Conservation (phyloP, 1,140 invertebrate genomes). For the Microplitis mediator region DNA sequence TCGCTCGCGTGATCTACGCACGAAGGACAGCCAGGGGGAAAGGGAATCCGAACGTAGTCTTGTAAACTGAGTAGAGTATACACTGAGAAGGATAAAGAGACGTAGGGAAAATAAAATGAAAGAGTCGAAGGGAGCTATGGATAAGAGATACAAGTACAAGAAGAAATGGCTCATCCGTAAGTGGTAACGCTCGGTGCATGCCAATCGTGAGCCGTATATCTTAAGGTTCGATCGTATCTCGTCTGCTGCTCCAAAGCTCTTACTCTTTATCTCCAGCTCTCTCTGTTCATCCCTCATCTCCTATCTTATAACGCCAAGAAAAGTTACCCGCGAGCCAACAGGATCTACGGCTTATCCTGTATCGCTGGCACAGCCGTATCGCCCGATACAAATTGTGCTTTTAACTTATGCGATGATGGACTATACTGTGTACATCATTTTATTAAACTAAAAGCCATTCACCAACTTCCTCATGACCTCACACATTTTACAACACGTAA, state of each 20-base stretch:
- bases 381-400: slow-evolving; percentile 44
- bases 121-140: neutral
- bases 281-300: neutral
- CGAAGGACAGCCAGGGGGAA: no score
- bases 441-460: slow-evolving; percentile 15
- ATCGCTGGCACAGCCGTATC: slow-evolving; percentile 34
- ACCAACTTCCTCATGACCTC: neutral
- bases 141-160: slow-evolving; percentile 16
- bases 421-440: slow-evolving; percentile 10
- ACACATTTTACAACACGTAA: no score
- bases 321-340: slow-evolving; percentile 27
- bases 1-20: slow-evolving; percentile 13
- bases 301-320: slow-evolving; percentile 22
- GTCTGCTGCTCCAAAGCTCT: slow-evolving; percentile 19
- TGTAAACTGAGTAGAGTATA: neutral
- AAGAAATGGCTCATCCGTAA: slow-evolving; percentile 41
- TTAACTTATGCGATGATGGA: slow-evolving; percentile 43
- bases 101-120: neutral
- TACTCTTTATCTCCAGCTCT: neutral
- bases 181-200: slow-evolving; percentile 46
- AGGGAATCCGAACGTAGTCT: neutral
- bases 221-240: slow-evolving; percentile 44
- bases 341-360: slow-evolving; percentile 36
- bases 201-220: slow-evolving; percentile 49
- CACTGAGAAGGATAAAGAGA: slow-evolving; percentile 2